phyloP scores from a whole-genome alignment of 1,140 invertebrate species.

The Venturia canescens region DNA sequence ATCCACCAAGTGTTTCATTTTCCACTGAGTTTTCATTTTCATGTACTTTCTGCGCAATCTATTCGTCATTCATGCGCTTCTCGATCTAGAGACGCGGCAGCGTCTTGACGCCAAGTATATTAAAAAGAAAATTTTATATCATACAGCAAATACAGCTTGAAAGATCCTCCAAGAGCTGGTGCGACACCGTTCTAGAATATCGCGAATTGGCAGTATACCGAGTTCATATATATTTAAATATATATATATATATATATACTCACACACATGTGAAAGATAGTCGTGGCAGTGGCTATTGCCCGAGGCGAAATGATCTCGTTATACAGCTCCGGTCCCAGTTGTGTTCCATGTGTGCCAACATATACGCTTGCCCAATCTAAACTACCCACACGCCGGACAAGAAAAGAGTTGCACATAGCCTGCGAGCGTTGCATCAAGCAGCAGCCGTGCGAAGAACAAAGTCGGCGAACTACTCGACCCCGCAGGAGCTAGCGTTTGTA shows the following conservation, averaged over 20 bases:
- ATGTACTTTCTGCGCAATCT: neutral
- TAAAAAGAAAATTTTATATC: too few relatives aligned
- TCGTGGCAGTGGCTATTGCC: conserved; percentile 9
- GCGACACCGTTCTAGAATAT: neutral
- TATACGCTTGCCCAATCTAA: neutral
- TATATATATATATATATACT: too few relatives aligned
- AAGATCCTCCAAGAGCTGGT: neutral
- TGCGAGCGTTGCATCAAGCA: neutral
- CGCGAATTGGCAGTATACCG: neutral
- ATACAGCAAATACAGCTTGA: neutral
- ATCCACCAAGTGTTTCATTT: neutral
- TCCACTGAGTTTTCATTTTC: neutral
- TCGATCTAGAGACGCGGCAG: too few relatives aligned
- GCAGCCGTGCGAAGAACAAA: conserved; percentile 42
- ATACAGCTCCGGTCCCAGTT: conserved; percentile 16
- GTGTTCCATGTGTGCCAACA: conserved; percentile 27
- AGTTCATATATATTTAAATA: too few relatives aligned
- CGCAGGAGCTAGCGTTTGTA: conserved; percentile 14
- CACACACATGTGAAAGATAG: neutral
- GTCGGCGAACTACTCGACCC: conserved; percentile 32
- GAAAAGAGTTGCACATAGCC: conserved; percentile 4
- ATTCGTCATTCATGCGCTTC: neutral
- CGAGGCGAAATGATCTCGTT: conserved; percentile 38
- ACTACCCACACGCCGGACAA: neutral
- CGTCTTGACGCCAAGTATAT: too few relatives aligned